A percentile compares a stretch with the other conserved stretches of the same genome.
phyloP scores from a whole-genome alignment of 2,113 vertebrate genomes.

The Catagonus wagneri region DNA sequence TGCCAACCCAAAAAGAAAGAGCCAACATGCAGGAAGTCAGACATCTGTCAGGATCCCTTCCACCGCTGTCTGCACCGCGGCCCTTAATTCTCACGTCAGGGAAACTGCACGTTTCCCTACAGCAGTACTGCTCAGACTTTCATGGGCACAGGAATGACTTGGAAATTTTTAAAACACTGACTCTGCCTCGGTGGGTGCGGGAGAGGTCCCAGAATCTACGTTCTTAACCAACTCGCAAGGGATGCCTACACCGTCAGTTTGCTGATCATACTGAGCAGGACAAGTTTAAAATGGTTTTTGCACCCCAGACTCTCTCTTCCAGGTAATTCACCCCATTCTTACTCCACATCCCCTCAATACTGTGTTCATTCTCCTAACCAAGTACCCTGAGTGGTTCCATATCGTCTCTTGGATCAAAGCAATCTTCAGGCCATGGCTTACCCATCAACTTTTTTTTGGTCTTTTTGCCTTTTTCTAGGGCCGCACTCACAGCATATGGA shows the following conservation, averaged over 20 bases:
- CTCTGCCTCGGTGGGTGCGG: background rate
- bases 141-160: fast-evolving
- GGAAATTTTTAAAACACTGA: background rate
- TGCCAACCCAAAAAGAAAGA: background rate
- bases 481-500: too few species aligned
- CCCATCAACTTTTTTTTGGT: conserved; percentile 6
- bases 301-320: background rate
- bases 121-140: background rate
- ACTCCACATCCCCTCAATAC: background rate
- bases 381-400: background rate
- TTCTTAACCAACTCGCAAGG: background rate
- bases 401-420: background rate
- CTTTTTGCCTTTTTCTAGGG: too few species aligned
- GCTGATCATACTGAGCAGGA: background rate
- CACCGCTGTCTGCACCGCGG: background rate
- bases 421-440: background rate
- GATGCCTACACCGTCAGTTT: background rate
- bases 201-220: background rate
- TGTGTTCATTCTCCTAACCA: background rate
- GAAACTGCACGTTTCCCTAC: background rate
- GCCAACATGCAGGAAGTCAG: background rate
- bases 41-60: background rate
- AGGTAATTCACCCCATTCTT: background rate
- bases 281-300: background rate
- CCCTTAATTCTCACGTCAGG: background rate